phyloP scores from a whole-genome alignment of 37 sponge, comb jelly and placozoan genomes.

The Agelas oroides region DNA sequence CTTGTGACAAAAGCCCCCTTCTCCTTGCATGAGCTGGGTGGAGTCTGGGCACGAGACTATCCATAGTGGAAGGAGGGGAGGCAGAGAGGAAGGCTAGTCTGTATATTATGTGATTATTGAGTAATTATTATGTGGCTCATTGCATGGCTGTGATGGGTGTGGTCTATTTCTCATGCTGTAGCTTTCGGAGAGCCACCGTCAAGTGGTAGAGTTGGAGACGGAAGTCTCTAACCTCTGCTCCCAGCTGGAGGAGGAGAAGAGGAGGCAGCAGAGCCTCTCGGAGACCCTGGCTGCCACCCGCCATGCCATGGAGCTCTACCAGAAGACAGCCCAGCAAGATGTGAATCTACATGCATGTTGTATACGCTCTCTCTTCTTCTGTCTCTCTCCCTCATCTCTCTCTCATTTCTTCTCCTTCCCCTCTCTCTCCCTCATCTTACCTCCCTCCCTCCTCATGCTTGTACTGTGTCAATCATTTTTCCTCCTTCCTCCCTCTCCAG shows the following conservation, averaged over 20 bases:
- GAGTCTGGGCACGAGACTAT: too few relatives aligned
- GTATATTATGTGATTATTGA: background rate
- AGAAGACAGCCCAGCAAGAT: slow-evolving; percentile 6
- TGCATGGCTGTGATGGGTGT: background rate
- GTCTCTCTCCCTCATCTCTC: too few relatives aligned
- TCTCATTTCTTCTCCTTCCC: too few relatives aligned
- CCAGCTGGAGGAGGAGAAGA: background rate
- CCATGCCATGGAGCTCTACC: slow-evolving; percentile 19
- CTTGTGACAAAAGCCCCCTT: too few relatives aligned
- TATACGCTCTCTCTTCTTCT: too few relatives aligned
- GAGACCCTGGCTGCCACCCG: slow-evolving; percentile 2
- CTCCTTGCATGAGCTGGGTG: too few relatives aligned
- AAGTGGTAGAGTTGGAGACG: background rate
- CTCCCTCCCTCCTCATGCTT: too few relatives aligned
- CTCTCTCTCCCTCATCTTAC: too few relatives aligned
- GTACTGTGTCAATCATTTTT: too few relatives aligned
- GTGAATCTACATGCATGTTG: too few relatives aligned
- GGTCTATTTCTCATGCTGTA: too few relatives aligned
- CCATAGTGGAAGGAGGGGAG: background rate
- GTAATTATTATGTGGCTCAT: background rate
- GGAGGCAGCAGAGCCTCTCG: background rate
- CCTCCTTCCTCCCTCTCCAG: too few relatives aligned
- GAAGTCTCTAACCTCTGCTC: background rate
- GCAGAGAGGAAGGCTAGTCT: background rate
- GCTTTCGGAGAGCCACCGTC: slow-evolving; percentile 2